Evolutionary conservation across 2,113 vertebrate species (phyloP).

Genomic region (Cinclus mexicanus): DNA sequence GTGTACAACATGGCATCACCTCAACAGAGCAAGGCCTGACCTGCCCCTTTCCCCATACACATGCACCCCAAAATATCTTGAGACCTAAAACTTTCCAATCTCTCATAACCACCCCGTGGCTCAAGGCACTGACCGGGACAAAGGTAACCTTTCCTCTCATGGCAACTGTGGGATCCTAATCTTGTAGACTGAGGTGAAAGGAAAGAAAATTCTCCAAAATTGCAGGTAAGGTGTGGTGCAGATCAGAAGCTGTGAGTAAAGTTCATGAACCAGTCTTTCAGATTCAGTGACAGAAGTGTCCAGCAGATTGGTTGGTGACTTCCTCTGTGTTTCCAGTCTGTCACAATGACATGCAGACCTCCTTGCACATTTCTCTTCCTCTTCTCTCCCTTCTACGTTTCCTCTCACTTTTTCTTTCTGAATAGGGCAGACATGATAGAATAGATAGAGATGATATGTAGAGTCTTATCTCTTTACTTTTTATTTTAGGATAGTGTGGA

Average conservation of each 20-base stretch:
- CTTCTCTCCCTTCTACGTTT: not conserved
- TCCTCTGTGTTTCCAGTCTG: not conserved
- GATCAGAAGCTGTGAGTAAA: not conserved
- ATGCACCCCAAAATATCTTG: not conserved
- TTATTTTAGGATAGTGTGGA: not conserved
- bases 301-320: not conserved
- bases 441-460: not conserved
- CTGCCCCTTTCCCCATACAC: not conserved
- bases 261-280: not conserved
- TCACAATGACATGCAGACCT: not conserved
- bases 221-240: not conserved
- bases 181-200: not conserved
- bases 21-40: not conserved
- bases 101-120: not conserved
- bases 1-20: not conserved
- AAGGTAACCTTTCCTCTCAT: not conserved
- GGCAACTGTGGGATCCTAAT: not conserved
- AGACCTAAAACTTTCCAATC: not conserved
- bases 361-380: not conserved
- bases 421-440: not conserved
- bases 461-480: not conserved
- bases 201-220: too few species aligned
- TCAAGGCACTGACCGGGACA: fast-evolving
- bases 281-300: not conserved
- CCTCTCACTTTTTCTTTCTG: not conserved